Percentiles rank a stretch among this genome's conserved stretches.
Evolutionary conservation across 2,113 vertebrate species (phyloP).

Genomic region (Mugil cephalus): DNA sequence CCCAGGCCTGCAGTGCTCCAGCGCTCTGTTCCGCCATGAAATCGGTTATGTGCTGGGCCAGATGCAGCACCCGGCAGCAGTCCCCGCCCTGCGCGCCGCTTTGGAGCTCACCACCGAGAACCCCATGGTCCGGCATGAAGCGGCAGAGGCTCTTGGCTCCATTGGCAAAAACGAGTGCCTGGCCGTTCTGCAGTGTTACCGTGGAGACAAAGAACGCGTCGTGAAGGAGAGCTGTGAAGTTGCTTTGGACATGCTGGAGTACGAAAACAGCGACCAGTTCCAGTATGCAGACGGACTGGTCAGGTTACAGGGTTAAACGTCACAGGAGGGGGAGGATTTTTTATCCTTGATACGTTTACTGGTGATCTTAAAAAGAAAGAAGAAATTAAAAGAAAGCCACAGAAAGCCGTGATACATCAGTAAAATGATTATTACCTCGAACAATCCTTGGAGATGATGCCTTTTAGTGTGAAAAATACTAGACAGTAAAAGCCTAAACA

Average conservation of each 20-base stretch:
- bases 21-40: slow-evolving; percentile 95
- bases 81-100: slow-evolving; percentile 84
- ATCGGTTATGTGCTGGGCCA: slow-evolving; percentile 95
- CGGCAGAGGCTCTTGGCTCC: slow-evolving; percentile 93
- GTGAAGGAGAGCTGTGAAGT: slow-evolving; percentile 97
- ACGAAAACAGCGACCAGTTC: slow-evolving; percentile 87
- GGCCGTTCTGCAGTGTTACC: slow-evolving; percentile 81
- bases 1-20: slow-evolving; percentile 87
- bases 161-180: slow-evolving; percentile 92
- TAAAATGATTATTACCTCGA: background rate
- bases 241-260: slow-evolving; percentile 93
- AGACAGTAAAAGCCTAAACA: background rate
- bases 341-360: background rate
- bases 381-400: background rate
- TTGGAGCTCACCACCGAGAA: slow-evolving; percentile 83
- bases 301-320: slow-evolving; percentile 64
- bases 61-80: slow-evolving; percentile 89
- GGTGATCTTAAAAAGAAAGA: too few relatives aligned
- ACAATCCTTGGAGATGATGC: too few relatives aligned
- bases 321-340: background rate
- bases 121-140: slow-evolving; percentile 97
- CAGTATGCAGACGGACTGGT: slow-evolving; percentile 91
- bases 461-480: background rate
- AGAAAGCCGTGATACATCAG: background rate
- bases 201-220: slow-evolving; percentile 86